Evolutionary conservation across 2,888 invertebrate genomes (phyloP).

Genomic region (Orthosia cruda): DNA sequence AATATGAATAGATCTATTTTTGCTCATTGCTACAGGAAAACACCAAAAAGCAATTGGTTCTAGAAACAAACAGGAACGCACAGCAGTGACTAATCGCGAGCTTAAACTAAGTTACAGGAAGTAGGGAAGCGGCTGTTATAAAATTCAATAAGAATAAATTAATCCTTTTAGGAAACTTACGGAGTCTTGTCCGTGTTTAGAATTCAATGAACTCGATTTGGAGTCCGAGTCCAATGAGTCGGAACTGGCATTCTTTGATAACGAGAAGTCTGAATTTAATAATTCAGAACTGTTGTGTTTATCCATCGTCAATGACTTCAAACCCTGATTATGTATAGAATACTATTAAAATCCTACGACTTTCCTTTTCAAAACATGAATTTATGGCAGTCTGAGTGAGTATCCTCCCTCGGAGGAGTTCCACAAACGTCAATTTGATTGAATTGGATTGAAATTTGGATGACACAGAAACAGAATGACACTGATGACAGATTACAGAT

Average conservation of each 20-base stretch:
- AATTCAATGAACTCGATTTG: conserved; percentile 96
- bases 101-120: conserved; percentile 82
- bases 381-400: conserved; percentile 13
- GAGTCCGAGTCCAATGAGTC: conserved; percentile 96
- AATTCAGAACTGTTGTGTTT: conserved; percentile 93
- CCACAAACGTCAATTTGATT: conserved; percentile 39
- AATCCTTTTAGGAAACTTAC: conserved; percentile 92
- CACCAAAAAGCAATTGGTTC: conserved; percentile 30
- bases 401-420: background rate
- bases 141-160: conserved; percentile 86
- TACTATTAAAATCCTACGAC: background rate
- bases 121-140: conserved; percentile 77
- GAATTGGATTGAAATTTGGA: background rate
- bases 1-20: conserved; percentile 82
- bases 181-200: conserved; percentile 96
- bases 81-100: conserved; percentile 66
- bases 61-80: conserved; percentile 44
- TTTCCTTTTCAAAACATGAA: conserved; percentile 47
- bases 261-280: conserved; percentile 92
- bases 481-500: conserved; percentile 16
- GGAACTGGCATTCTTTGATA: conserved; percentile 95
- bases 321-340: conserved; percentile 5
- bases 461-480: too few relatives aligned
- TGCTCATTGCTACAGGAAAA: conserved; percentile 75
- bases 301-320: conserved; percentile 87